Conservation (phyloP, 2,888 invertebrate species). For the Chrysodeixis includens region DNA sequence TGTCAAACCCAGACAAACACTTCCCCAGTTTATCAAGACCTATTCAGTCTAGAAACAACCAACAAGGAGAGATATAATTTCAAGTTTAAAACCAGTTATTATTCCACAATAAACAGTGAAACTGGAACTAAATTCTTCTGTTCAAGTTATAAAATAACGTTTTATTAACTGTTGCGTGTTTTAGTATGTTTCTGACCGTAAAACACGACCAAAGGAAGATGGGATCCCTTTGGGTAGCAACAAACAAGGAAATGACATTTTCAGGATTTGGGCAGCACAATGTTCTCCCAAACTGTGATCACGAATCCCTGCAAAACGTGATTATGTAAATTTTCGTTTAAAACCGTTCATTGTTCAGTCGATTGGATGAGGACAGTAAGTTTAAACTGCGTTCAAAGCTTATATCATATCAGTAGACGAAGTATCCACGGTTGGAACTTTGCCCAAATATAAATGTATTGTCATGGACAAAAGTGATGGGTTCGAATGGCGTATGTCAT, state of each 20-base stretch:
- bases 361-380: constrained; percentile 4
- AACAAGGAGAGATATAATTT: not conserved
- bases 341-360: not conserved
- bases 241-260: not conserved
- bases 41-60: not conserved
- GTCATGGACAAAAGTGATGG: not conserved
- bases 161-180: not conserved
- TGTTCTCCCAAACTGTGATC: not conserved
- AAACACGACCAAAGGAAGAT: not conserved
- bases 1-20: not conserved
- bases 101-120: constrained; percentile 2
- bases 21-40: not conserved
- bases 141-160: not conserved
- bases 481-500: not conserved
- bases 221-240: not conserved
- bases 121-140: not conserved
- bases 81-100: constrained; percentile 1
- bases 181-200: constrained; percentile 1
- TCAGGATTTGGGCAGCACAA: not conserved
- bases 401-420: not conserved
- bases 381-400: constrained; percentile 1
- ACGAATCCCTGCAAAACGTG: not conserved
- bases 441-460: not conserved
- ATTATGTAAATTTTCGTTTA: constrained; percentile 4
- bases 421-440: not conserved